Evolutionary conservation across 2,113 vertebrate genomes (phyloP).

Genomic region (Fulica atra): DNA sequence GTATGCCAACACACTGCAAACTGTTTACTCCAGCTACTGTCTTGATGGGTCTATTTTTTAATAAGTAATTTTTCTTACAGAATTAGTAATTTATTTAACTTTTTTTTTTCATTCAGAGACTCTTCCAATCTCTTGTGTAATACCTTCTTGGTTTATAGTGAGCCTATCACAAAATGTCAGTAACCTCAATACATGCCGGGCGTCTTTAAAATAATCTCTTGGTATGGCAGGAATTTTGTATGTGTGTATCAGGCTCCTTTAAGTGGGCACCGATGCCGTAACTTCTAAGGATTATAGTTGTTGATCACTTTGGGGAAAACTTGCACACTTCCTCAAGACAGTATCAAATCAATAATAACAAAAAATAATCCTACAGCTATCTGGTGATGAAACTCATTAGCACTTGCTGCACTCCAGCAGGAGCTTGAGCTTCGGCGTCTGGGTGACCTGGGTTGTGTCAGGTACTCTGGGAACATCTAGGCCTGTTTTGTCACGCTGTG

Average conservation of each 20-base stretch:
- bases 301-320: background rate
- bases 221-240: background rate
- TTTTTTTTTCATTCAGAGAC: background rate
- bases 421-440: background rate
- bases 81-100: background rate
- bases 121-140: background rate
- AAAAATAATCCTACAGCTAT: background rate
- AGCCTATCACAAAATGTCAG: background rate
- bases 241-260: background rate
- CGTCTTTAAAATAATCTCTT: background rate
- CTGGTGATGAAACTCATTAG: no score
- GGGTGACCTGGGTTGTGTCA: accelerated
- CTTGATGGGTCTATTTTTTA: background rate
- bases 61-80: background rate
- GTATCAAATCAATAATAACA: accelerated
- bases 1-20: background rate
- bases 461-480: background rate
- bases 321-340: background rate
- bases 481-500: background rate
- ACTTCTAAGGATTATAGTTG: background rate
- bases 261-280: accelerated
- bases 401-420: accelerated
- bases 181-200: background rate
- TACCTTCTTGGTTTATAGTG: background rate
- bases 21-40: background rate